Conservation (phyloP, 2,113 vertebrate genomes). For the Cryptotis parvus region DNA sequence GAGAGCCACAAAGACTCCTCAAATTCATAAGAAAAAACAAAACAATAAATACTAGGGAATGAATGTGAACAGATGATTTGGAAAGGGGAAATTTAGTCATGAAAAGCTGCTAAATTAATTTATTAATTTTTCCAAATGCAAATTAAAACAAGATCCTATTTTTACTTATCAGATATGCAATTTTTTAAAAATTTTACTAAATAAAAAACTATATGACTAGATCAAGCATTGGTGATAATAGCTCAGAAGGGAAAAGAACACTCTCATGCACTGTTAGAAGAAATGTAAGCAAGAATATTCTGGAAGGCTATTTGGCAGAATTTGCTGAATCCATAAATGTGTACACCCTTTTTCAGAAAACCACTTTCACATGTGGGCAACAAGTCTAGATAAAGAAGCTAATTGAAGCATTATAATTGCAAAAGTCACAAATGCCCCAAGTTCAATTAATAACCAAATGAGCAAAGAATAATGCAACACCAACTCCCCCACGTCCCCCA, state of each 20-base stretch:
- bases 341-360: conserved; percentile 19
- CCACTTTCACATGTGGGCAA: background rate
- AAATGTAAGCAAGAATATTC: background rate
- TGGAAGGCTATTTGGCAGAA: background rate
- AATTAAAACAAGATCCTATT: conserved; percentile 50
- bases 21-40: conserved; percentile 17
- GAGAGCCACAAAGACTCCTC: background rate
- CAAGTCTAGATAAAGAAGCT: conserved; percentile 51
- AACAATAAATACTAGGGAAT: background rate
- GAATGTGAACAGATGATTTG: background rate
- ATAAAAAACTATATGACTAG: background rate
- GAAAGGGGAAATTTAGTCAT: background rate
- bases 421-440: conserved; percentile 61
- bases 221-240: background rate
- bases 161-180: conserved; percentile 29
- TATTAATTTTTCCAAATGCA: conserved; percentile 26
- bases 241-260: background rate
- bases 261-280: background rate
- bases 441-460: conserved; percentile 25
- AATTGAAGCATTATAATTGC: conserved; percentile 48
- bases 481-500: no score
- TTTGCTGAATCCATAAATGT: background rate
- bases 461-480: background rate
- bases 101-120: conserved; percentile 20
- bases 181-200: conserved; percentile 6